phyloP scores from a whole-genome alignment of 92 coral and sea anemone genomes.

The Plumapathes pennacea region DNA sequence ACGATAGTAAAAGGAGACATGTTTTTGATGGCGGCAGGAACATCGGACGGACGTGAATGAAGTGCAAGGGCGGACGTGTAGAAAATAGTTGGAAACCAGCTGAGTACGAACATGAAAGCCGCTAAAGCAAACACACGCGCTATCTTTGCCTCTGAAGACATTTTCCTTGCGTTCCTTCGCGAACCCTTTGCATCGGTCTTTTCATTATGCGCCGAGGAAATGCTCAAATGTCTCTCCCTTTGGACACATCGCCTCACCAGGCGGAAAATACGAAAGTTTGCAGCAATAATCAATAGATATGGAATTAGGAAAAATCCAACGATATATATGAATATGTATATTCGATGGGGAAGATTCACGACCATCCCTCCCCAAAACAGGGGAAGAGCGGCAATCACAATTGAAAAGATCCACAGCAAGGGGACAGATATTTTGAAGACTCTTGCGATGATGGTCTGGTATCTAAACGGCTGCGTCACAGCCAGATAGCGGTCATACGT shows the following conservation, averaged over 20 bases:
- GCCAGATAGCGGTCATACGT: conserved; percentile 82
- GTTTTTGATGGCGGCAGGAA: conserved; percentile 41
- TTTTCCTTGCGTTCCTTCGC: conserved; percentile 21
- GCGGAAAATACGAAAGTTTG: conserved; percentile 60
- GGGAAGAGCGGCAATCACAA: conserved; percentile 59
- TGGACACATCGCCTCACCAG: conserved; percentile 65
- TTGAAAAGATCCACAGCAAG: conserved; percentile 60
- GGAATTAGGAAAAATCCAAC: conserved; percentile 53
- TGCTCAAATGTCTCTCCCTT: conserved; percentile 58
- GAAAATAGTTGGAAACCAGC: conserved; percentile 74
- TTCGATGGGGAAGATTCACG: conserved; percentile 27
- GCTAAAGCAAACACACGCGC: conserved; percentile 76
- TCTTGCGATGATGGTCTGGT: conserved; percentile 54
- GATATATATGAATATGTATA: conserved; percentile 54
- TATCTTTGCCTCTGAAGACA: conserved; percentile 74
- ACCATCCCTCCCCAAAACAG: conserved; percentile 60
- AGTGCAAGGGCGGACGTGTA: conserved; percentile 50
- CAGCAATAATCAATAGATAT: conserved; percentile 51
- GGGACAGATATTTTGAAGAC: conserved; percentile 51
- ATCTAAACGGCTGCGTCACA: conserved; percentile 66
- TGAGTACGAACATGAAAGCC: conserved; percentile 66
- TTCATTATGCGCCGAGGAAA: conserved; percentile 7
- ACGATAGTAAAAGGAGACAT: conserved; percentile 76
- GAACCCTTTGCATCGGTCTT: conserved; percentile 13
- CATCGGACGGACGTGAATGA: conserved; percentile 16